These are phyloP conservation scores for Pygoscelis adeliae DNA, from an alignment of 2,113 vertebrate species.

Conservation along the genomic window DNA sequence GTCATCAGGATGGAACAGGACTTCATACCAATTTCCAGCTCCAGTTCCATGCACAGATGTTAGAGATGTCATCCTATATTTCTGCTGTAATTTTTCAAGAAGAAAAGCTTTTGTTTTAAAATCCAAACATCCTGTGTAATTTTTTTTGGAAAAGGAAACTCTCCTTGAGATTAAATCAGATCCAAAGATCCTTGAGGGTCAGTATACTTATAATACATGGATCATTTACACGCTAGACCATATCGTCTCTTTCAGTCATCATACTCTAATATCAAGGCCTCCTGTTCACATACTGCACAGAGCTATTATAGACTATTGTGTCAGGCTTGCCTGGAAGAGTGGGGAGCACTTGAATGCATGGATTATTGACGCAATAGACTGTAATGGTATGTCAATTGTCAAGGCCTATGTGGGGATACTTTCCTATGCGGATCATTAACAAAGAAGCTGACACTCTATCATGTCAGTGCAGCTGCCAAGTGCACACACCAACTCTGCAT, in stretches of 20 bases:
- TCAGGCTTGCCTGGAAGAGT: conserved; percentile 51
- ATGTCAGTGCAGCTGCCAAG: conserved; percentile 66
- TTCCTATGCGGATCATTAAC: conserved; percentile 66
- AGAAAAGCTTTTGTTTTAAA: conserved; percentile 14
- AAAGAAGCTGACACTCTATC: conserved; percentile 68
- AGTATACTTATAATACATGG: background rate
- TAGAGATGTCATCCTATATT: background rate
- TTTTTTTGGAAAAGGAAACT: background rate
- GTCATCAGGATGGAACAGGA: background rate
- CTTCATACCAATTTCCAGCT: conserved; percentile 13
- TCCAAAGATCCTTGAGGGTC: conserved; percentile 42
- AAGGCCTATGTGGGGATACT: conserved; percentile 63
- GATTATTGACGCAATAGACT: conserved; percentile 65
- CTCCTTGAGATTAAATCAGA: background rate
- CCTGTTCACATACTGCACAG: conserved; percentile 4
- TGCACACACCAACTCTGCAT: conserved; percentile 60
- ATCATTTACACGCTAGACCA: conserved; percentile 20
- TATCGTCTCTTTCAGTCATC: background rate
- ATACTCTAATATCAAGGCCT: conserved; percentile 37
- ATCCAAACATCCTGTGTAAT: background rate
- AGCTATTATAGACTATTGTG: conserved; percentile 50
- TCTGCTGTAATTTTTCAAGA: conserved; percentile 16
- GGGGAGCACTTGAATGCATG: conserved; percentile 58
- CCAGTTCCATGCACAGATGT: background rate
- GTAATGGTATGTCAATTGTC: conserved; percentile 65